Base-by-base conservation (phyloP, 2,113 vertebrate genomes). In the Catharus bicknelli region DNA sequence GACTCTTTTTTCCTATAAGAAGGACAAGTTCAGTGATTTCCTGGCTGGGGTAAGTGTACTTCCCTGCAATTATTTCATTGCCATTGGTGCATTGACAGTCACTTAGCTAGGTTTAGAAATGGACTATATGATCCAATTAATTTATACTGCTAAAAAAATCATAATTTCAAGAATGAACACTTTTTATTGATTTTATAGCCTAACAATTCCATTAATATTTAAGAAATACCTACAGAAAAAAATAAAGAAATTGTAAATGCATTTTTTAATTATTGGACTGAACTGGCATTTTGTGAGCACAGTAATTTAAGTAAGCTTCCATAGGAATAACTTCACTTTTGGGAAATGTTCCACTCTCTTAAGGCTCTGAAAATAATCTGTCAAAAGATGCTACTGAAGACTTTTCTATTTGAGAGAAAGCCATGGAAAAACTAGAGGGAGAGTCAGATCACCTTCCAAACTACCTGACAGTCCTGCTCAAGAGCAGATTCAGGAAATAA, bases 271-370 rank as follows among this genome's bases (percentile, higher is more conserved):
- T 77, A 15, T 25, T 69, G 47, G 4, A 53, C 25, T 62, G 51
- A 69, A 48, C 4, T 0, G 0, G 3, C 34, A 34, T 85, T 36
- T 26, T 0, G 1, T 0, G 2, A 77, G 26, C 7, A 42, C 13
- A 36, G 7, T 27, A 63, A 30, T 67, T 81, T 47, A 81, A 32
- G 10, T 16, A 38, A 20, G 2, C 32, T 86, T 66, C 13, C 11
- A n/a, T 13, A 53, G 34, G 63, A 88, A 26, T 21, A 58, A 1
- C 7, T 62, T 93, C 18, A 6, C 8, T 55, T 75, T 63, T 40
- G 57, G 57, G 84, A 67, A 74, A 86, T 12, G 16, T 38, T 20
- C 55, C 9, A 29, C 4, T 47, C 63, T 70, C 26, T 67, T 29
- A 30, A 2, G 1, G 20, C 16, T 59, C n/a, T 53, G 54, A 48